A percentile compares a stretch with the other conserved stretches of the same genome.
Evolutionary conservation across 2,797 vertebrate genomes (phyloP).

Genomic region (Kryptopterus vitreolus): DNA sequence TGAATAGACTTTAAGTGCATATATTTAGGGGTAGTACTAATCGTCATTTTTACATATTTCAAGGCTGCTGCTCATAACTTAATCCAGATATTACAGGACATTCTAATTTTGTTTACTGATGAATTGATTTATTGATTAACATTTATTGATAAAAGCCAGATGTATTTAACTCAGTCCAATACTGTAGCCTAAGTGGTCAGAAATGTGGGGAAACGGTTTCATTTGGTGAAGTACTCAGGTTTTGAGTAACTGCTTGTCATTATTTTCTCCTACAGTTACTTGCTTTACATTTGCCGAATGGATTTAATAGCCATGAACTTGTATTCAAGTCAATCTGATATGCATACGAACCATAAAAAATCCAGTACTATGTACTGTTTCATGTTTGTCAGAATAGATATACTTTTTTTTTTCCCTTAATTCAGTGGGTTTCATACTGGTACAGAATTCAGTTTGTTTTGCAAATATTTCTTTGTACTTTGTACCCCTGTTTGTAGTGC

Average conservation of each 20-base stretch:
- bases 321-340: slow-evolving; percentile 14
- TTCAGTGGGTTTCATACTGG: not conserved
- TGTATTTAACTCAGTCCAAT: not conserved
- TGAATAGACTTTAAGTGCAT: not conserved
- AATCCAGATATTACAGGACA: slow-evolving; percentile 4
- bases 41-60: slow-evolving; percentile 1
- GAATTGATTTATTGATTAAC: not conserved
- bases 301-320: slow-evolving; percentile 34
- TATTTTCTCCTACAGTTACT: not conserved
- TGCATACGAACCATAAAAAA: slow-evolving; percentile 13
- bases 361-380: slow-evolving; percentile 18
- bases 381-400: not conserved
- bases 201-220: not conserved
- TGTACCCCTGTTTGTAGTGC: not conserved
- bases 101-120: slow-evolving; percentile 9
- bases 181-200: not conserved
- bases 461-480: slow-evolving; percentile 18
- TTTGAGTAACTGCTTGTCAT: slow-evolving; percentile 19
- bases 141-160: not conserved
- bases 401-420: not conserved
- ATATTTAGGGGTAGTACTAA: not conserved
- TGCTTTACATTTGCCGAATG: slow-evolving; percentile 32
- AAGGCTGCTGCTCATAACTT: not conserved
- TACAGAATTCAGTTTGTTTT: not conserved
- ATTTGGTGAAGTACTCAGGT: slow-evolving; percentile 14